Conservation (phyloP, 2,113 vertebrate genomes). For the Gobius niger region DNA sequence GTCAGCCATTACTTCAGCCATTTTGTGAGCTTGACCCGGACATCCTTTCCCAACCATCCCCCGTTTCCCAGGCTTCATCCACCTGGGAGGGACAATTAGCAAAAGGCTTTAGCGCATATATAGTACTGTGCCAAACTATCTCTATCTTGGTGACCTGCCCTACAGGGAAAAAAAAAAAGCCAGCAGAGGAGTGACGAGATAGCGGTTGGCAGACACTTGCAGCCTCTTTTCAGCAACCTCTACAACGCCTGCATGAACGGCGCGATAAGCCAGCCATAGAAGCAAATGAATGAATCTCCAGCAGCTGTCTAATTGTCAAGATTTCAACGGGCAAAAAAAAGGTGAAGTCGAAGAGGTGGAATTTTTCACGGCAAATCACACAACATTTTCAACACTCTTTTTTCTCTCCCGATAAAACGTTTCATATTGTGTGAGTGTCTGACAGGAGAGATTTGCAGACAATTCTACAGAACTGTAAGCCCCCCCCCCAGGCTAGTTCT, state of each 20-base stretch:
- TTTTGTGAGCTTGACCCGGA: slow-evolving; percentile 24
- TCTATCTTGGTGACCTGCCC: slow-evolving; percentile 53
- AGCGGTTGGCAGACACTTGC: slow-evolving; percentile 18
- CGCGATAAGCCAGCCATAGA: slow-evolving; percentile 6
- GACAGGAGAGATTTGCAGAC: slow-evolving; percentile 16
- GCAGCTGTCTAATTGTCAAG: slow-evolving; percentile 13
- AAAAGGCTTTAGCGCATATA: slow-evolving; percentile 42
- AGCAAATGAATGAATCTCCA: not conserved
- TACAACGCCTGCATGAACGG: slow-evolving; percentile 30
- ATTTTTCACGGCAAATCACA: slow-evolving; percentile 24
- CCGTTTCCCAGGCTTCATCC: slow-evolving; percentile 31
- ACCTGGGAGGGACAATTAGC: slow-evolving; percentile 70
- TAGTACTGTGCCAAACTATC: slow-evolving; percentile 37
- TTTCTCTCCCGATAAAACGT: not conserved
- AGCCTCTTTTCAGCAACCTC: slow-evolving; percentile 22
- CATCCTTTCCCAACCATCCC: slow-evolving; percentile 13
- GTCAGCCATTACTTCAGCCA: slow-evolving; percentile 56
- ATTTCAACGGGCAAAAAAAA: slow-evolving; percentile 14
- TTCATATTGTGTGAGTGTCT: not conserved
- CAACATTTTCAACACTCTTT: not conserved
- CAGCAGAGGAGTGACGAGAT: slow-evolving; percentile 13
- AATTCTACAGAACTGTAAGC: slow-evolving; percentile 28
- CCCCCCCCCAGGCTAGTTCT: slow-evolving; percentile 43
- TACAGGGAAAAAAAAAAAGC: slow-evolving; percentile 22
- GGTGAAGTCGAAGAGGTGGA: slow-evolving; percentile 24